Base-by-base conservation (phyloP, 2,888 invertebrate species). In the Ptychoptera albimana region DNA sequence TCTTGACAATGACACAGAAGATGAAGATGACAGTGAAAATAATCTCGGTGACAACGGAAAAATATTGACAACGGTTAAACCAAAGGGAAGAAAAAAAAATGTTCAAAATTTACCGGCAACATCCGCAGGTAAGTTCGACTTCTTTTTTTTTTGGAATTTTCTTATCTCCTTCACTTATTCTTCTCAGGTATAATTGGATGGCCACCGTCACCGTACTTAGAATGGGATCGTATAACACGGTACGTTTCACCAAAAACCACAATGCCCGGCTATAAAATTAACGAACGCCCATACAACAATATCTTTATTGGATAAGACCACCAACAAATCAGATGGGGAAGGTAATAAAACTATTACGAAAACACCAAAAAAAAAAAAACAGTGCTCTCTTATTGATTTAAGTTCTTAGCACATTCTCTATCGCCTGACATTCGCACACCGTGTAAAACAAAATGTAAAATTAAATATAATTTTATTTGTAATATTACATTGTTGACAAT, bases 141-240 rank as follows among this genome's bases (percentile, higher is more conserved):
- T 10, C 32, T 16, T 11, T n/a, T 13, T 8, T 30, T 41, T n/a
- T 31, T 10, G n/a, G 30, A 34, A 32, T 34, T 31, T 34, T 11
- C 8, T 32, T n/a, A n/a, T 38, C 2, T 9, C 13, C 51, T 43
- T 1, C 31, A 23, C 14, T 47, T 13, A 36, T n/a, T n/a, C n/a
- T n/a, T n/a, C n/a, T n/a, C n/a, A 63, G 63, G 57, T 37, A 53
- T 50, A 43, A 54, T 63, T 36, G 64, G 64, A 8, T 60, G 58
- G 51, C 38, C 45, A 32, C 52, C 46, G 15, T 45, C 38, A 14
- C 50, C 48, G 35, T 64, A 60, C 31, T 48, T 46, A 4, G 50
- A 56, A 44, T 55, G 60, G 53, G 64, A 64, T 29, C 52, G 56
- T 9, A 60, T 61, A 2, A 61, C 62, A 54, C 56, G 56, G 36